Base-by-base conservation (phyloP, 2,797 vertebrate species). In the Apodemus agrarius region DNA sequence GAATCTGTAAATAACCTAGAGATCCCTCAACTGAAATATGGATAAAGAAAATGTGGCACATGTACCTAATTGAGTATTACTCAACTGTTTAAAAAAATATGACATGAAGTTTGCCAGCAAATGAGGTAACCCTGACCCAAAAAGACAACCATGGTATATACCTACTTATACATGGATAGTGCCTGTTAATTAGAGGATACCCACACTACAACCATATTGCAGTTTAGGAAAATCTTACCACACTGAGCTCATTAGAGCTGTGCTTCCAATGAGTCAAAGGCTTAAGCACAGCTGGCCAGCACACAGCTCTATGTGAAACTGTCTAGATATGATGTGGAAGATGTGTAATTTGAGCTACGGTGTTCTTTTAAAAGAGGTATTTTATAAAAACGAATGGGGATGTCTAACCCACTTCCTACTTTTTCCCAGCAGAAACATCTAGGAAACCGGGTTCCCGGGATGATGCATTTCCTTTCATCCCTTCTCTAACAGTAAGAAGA, bases 321-420 rank as follows among this genome's bases (percentile, higher is more conserved):
- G n/a, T 87, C 89, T 94, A 52, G 19, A 90, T 84, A 96, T 97
- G 81, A 49, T 65, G 49, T 59, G 49, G 91, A 80, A 94, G 75
- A 43, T 24, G 26, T 97, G 1, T 74, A 85, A 97, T 78, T 84
- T 69, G 94, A 95, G 0, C 85, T 69, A 40, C 21, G 69, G 7
- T 87, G 22, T 91, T 94, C 81, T n/a, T 93, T 95, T 88, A 6
- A 95, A 95, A 93, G 96, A 96, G 91, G 89, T 95, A 92, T 40
- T 89, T 2, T 95, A 94, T 54, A n/a, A 57, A 37, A 94, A 84
- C 43, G 67, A 85, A 89, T 69, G 93, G 91, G 43, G 34, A 94
- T 89, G 52, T 85, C 78, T 83, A 57, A 92, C 52, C 61, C 29
- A 95, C n/a, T 89, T 86, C 81, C 83, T 52, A 94, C 12, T 57